phyloP scores from a whole-genome alignment of 1,140 invertebrate species.

The Leptestheria dahalacensis region DNA sequence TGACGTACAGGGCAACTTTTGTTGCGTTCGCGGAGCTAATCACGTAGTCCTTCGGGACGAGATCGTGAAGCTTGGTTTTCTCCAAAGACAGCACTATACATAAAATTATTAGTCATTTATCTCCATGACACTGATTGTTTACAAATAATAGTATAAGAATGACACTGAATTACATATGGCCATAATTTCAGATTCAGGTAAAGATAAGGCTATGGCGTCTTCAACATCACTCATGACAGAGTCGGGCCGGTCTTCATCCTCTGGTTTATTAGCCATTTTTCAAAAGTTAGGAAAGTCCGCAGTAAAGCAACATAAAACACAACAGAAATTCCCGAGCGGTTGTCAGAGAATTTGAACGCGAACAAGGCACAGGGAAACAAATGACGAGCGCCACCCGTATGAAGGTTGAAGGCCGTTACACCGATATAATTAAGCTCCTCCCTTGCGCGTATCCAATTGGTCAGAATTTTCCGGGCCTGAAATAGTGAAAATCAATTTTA shows the following conservation, averaged over 20 bases:
- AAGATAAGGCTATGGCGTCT: not conserved
- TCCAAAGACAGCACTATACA: not conserved
- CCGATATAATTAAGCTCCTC: too few relatives aligned
- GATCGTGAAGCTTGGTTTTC: not conserved
- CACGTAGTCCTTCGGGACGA: not conserved
- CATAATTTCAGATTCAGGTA: not conserved
- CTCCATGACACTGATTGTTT: not conserved
- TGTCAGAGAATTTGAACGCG: too few relatives aligned
- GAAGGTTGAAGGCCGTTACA: too few relatives aligned
- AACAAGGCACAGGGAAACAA: not conserved
- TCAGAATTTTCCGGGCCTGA: not conserved
- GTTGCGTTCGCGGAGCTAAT: not conserved
- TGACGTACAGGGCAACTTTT: not conserved
- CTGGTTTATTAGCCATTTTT: not conserved
- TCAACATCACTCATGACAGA: too few relatives aligned
- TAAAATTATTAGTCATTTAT: not conserved
- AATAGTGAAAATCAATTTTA: too few relatives aligned
- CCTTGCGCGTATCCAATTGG: not conserved
- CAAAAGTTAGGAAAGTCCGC: too few relatives aligned
- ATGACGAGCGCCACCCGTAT: not conserved
- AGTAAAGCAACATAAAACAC: too few relatives aligned
- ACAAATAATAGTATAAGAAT: not conserved
- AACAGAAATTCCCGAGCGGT: too few relatives aligned
- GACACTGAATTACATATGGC: not conserved
- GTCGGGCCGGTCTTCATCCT: too few relatives aligned